phyloP scores from a whole-genome alignment of 2,797 vertebrate genomes.

The Tenualosa ilisha region DNA sequence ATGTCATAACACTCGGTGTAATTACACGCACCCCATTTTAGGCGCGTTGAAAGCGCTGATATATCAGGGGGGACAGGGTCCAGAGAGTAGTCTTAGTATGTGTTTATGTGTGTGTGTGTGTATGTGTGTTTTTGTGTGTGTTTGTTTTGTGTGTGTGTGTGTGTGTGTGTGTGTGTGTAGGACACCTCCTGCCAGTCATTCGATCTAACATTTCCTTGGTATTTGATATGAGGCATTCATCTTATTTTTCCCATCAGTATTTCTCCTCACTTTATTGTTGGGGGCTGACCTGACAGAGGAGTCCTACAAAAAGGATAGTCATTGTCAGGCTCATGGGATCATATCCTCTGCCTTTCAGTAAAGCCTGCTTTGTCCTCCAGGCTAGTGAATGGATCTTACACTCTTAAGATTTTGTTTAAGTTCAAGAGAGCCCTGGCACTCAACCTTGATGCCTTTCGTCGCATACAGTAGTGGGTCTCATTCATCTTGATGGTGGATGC shows the following conservation, averaged over 20 bases:
- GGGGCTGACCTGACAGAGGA: neutral
- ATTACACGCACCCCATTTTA: slow-evolving; percentile 64
- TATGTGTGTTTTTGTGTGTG: neutral
- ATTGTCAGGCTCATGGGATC: neutral
- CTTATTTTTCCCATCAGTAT: neutral
- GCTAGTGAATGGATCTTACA: neutral
- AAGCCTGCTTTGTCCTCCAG: neutral
- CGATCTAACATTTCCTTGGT: neutral
- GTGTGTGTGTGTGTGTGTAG: neutral
- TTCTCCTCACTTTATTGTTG: neutral
- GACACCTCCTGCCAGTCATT: neutral
- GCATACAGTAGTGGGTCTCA: neutral
- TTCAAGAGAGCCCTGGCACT: neutral
- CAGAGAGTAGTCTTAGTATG: slow-evolving; percentile 27
- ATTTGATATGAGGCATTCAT: neutral
- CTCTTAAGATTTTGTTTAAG: neutral
- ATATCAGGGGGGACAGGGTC: slow-evolving; percentile 45
- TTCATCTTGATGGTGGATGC: slow-evolving; percentile 3
- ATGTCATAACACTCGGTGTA: slow-evolving; percentile 60
- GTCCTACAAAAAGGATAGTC: neutral
- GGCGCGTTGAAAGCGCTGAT: slow-evolving; percentile 50
- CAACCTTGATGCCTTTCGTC: neutral
- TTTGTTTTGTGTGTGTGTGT: neutral
- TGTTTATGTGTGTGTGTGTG: neutral
- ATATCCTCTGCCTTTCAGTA: neutral